phyloP scores from a whole-genome alignment of 2,113 vertebrate species.

The Falcunculus frontatus region DNA sequence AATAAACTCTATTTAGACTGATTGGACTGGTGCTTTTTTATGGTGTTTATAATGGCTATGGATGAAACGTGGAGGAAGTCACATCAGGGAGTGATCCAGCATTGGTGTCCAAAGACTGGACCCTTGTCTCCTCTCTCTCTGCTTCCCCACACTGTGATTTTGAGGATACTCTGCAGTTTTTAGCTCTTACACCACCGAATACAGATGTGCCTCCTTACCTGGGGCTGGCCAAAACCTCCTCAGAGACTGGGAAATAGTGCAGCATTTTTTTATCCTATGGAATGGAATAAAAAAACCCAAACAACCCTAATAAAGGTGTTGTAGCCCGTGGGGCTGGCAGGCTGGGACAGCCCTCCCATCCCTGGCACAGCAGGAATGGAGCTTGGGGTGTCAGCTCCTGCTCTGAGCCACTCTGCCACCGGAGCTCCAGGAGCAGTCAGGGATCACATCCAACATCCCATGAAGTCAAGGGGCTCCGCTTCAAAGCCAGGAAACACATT shows the following conservation, averaged over 20 bases:
- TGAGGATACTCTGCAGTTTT: not conserved
- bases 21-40: not conserved
- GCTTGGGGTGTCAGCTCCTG: not conserved
- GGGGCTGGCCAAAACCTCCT: not conserved
- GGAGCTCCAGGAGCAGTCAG: not conserved
- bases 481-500: constrained; percentile 56
- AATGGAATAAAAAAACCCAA: not conserved
- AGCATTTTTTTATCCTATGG: not conserved
- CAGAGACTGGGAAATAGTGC: not conserved
- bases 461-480: constrained; percentile 1
- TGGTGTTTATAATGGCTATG: not conserved
- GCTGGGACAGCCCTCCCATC: not conserved
- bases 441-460: not conserved
- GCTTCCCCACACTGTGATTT: not conserved
- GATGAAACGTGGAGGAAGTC: not conserved
- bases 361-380: not conserved
- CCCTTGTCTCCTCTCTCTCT: not conserved
- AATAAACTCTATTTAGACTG: not conserved
- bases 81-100: not conserved
- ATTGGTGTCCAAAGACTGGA: not conserved
- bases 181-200: not conserved
- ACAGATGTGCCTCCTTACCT: not conserved
- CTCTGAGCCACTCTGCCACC: fast-evolving
- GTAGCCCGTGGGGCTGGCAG: not conserved
- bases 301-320: not conserved